Conservation (phyloP, 2,888 invertebrate genomes). For the Aporophyla lueneburgensis region DNA sequence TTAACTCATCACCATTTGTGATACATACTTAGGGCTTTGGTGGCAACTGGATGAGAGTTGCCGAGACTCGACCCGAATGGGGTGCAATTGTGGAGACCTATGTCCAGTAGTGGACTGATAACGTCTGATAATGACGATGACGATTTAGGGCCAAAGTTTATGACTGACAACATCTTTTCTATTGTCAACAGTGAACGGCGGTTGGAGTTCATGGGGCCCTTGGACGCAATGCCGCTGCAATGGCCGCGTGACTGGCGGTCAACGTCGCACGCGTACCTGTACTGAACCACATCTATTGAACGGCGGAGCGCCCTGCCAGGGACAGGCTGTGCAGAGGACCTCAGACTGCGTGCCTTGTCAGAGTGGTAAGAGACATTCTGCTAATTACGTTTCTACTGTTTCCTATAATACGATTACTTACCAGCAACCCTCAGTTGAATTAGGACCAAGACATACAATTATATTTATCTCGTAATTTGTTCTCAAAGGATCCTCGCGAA, state of each 20-base stretch:
- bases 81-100: too few species aligned
- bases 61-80: too few species aligned
- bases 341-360: conserved; percentile 95
- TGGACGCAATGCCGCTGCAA: conserved; percentile 98
- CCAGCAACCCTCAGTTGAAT: background rate
- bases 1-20: background rate
- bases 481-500: background rate
- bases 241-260: conserved; percentile 93
- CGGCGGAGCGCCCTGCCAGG: conserved; percentile 96
- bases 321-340: conserved; percentile 95
- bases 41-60: too few species aligned
- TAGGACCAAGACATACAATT: background rate
- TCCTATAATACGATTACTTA: background rate
- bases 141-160: background rate
- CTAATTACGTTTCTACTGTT: too few species aligned
- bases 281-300: conserved; percentile 97
- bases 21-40: background rate
- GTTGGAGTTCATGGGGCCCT: conserved; percentile 97
- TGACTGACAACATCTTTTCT: conserved; percentile 8
- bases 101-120: too few species aligned
- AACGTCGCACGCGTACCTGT: conserved; percentile 96
- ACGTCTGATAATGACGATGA: too few species aligned
- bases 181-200: conserved; percentile 95
- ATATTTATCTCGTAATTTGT: background rate
- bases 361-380: conserved; percentile 77